phyloP scores from a whole-genome alignment of 2,113 vertebrate species.

The Tachuris rubrigastra region DNA sequence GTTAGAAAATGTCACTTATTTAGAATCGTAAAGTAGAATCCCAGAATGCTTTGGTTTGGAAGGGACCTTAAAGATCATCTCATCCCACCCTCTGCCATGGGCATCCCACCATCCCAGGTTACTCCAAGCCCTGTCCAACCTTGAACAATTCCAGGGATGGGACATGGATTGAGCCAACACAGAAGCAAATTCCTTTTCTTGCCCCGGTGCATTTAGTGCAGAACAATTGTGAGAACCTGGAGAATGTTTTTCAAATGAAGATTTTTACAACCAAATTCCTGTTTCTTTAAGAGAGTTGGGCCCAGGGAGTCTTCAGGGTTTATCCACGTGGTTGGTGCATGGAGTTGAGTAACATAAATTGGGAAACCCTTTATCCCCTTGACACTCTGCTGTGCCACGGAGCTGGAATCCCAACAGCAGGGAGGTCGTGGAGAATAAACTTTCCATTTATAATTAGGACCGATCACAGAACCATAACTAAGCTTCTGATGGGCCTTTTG shows the following conservation, averaged over 20 bases:
- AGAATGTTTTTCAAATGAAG: neutral
- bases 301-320: neutral
- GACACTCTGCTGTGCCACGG: neutral
- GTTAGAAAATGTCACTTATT: accelerated
- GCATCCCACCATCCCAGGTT: neutral
- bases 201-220: neutral
- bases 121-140: neutral
- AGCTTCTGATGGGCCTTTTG: neutral
- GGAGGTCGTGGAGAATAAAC: neutral
- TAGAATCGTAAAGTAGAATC: too few relatives aligned
- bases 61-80: neutral
- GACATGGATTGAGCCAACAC: neutral
- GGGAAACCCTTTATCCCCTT: neutral
- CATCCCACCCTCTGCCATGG: neutral
- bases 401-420: neutral
- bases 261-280: neutral
- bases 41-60: neutral
- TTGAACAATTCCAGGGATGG: neutral
- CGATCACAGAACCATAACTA: neutral
- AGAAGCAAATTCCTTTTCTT: neutral
- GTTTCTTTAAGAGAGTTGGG: neutral
- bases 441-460: neutral
- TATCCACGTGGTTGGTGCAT: accelerated
- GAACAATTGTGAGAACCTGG: neutral
- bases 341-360: accelerated